A percentile compares a stretch with the other conserved stretches of the same genome.
These are phyloP conservation scores for Piprites chloris DNA, from an alignment of 2,113 vertebrate genomes.

Conservation along the genomic window DNA sequence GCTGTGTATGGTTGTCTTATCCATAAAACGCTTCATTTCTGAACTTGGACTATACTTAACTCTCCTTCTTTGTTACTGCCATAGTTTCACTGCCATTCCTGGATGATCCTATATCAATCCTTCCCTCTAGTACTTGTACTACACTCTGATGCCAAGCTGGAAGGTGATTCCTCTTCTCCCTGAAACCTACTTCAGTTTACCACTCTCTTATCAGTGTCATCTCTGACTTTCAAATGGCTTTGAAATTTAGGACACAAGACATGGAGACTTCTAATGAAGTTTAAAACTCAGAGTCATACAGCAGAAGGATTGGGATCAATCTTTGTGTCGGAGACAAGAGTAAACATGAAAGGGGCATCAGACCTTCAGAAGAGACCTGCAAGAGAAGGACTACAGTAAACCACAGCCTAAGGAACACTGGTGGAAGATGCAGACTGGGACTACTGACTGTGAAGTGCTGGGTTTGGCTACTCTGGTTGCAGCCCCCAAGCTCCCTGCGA, in stretches of 20 bases:
- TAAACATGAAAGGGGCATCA: neutral
- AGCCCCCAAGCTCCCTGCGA: neutral
- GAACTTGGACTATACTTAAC: neutral
- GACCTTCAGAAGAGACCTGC: neutral
- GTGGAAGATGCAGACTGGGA: neutral
- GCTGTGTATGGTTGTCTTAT: neutral
- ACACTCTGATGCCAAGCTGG: neutral
- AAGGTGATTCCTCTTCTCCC: neutral
- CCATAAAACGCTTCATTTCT: neutral
- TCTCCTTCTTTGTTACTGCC: neutral
- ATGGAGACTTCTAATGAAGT: neutral
- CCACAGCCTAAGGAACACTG: neutral
- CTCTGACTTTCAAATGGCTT: neutral
- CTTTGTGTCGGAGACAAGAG: neutral
- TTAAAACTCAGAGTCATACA: neutral
- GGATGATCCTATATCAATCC: neutral
- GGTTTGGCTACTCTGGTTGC: neutral
- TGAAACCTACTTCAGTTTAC: neutral
- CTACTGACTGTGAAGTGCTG: neutral
- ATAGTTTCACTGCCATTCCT: neutral
- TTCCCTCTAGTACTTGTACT: neutral
- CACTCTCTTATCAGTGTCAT: neutral
- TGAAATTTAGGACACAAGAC: neutral
- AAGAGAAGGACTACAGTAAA: neutral
- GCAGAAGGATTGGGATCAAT: neutral